These are phyloP conservation scores for Caenorhabditis drosophilae DNA, from an alignment of 2,888 invertebrate species.

Conservation along the genomic window DNA sequence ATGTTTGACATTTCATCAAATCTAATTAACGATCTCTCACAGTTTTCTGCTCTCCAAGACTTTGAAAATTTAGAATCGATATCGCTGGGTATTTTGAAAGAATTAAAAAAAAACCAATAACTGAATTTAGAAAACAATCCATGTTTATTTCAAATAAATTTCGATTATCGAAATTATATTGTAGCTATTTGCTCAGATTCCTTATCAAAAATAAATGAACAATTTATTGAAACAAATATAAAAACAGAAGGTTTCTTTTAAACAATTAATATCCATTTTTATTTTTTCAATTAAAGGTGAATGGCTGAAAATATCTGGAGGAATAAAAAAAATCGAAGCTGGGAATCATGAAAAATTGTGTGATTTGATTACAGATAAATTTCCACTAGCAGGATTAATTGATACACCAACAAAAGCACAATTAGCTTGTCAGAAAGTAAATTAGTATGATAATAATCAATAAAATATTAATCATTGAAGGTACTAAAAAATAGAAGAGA, in stretches of 20 bases:
- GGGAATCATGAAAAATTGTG: constrained; percentile 22
- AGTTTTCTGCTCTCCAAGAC: constrained; percentile 8
- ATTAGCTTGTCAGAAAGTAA: constrained; percentile 24
- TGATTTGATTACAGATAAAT: constrained; percentile 7
- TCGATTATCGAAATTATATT: constrained; percentile 26
- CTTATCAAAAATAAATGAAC: constrained; percentile 9
- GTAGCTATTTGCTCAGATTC: constrained; percentile 19
- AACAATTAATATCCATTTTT: no score
- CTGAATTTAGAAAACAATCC: constrained; percentile 1
- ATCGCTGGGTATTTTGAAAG: no score
- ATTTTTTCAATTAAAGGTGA: no score
- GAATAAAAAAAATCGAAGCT: constrained; percentile 12
- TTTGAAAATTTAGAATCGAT: constrained; percentile 15
- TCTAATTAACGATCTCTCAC: constrained; percentile 22
- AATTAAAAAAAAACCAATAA: neutral
- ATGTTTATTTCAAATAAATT: neutral
- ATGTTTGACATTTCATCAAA: constrained; percentile 18
- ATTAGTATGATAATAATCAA: neutral
- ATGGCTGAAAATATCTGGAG: constrained; percentile 22
- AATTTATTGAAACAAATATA: constrained; percentile 11
- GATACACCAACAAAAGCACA: constrained; percentile 25
- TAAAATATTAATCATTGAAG: neutral
- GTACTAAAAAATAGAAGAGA: constrained; percentile 17
- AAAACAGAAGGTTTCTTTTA: no score
- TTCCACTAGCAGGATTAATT: constrained; percentile 9